A percentile compares a stretch with the other conserved stretches of the same genome.
phyloP scores from a whole-genome alignment of 2,113 vertebrate species.

The Alethe castanea region DNA sequence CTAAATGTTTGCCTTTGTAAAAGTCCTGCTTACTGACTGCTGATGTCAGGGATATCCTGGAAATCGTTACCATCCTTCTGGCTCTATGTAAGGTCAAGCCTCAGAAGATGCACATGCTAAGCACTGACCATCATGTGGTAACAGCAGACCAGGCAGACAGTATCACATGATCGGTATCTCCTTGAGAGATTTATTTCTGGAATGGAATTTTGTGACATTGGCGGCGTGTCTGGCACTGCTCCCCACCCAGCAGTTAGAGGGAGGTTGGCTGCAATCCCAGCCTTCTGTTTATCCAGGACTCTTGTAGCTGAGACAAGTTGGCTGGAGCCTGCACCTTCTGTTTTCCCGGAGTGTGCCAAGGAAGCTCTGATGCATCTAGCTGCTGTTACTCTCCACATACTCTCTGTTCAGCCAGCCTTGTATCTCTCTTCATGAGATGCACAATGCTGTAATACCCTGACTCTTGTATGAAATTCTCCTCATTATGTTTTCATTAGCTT shows the following conservation, averaged over 20 bases:
- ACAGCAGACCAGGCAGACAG: not conserved
- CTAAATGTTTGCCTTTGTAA: not conserved
- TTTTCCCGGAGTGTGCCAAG: not conserved
- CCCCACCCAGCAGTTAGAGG: not conserved
- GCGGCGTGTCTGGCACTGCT: not conserved
- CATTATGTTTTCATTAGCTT: not conserved
- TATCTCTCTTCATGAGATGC: not conserved
- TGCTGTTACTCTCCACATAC: not conserved
- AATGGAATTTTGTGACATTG: not conserved
- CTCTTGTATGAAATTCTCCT: not conserved
- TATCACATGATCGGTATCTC: not conserved
- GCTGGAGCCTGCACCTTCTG: conserved; percentile 19
- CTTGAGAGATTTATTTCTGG: conserved; percentile 28
- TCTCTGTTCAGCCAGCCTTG: not conserved
- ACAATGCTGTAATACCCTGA: not conserved
- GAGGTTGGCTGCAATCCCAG: conserved; percentile 5
- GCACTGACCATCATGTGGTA: not conserved
- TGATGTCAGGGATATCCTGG: not conserved
- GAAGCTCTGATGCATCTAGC: not conserved
- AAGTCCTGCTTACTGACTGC: not conserved
- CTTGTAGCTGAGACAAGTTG: not conserved
- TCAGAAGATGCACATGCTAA: not conserved
- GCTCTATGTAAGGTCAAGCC: not conserved
- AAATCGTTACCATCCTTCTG: not conserved
- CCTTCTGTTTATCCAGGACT: conserved; percentile 35